Evolutionary conservation across 2,113 vertebrate species (phyloP), one percentile per base, ranked within the genome.

Genomic region (Mormyrus lacerda): DNA sequence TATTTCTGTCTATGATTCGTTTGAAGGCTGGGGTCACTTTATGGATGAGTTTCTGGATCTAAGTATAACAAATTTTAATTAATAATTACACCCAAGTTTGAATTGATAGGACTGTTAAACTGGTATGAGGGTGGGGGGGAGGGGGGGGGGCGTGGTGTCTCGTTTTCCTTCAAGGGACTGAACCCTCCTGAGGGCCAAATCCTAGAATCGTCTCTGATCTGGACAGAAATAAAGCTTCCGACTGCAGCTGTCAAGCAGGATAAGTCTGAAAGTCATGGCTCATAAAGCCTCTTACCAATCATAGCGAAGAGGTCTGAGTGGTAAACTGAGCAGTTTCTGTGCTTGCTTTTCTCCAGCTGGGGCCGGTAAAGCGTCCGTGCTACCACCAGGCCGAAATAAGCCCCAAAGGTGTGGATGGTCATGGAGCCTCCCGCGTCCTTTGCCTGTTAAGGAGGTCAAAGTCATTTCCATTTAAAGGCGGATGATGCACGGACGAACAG

Each of bases 401-500:
- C 97, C 1, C 98, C 98, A 0, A 99, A 99, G 0, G 96, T 96
- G 93, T 99, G 98, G 76, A 99, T 95, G 0, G 97, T 98, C 97
- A 99, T 96, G 86, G 98, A 98, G 7, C 97, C 96, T 0, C 98
- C 97, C 0, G 96, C 96, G 7, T 99, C 98, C 0, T 90, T 97
- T 0, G 97, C 96, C 98, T 99, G 85, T 39, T 9, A 88, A 45
- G 91, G 87, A 11, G 35, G 51, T 73, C 92, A 92, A 48, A 61
- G 42, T 31, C 84, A 13, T 87, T 39, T 89, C 39, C 31, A 42
- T 42, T 39, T 79, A 42, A 39, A 79, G 11, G 73, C 11, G 17
- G 73, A 21, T 79, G 69, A 17, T 76, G 11, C 69, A 31, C 35
- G 31, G 65, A 73, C 10, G 31, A 31, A 73, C 65, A 35, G n/a